A percentile compares a stretch with the other conserved stretches of the same genome.
Conservation (phyloP, 2,113 vertebrate species). For the Tenrec ecaudatus region DNA sequence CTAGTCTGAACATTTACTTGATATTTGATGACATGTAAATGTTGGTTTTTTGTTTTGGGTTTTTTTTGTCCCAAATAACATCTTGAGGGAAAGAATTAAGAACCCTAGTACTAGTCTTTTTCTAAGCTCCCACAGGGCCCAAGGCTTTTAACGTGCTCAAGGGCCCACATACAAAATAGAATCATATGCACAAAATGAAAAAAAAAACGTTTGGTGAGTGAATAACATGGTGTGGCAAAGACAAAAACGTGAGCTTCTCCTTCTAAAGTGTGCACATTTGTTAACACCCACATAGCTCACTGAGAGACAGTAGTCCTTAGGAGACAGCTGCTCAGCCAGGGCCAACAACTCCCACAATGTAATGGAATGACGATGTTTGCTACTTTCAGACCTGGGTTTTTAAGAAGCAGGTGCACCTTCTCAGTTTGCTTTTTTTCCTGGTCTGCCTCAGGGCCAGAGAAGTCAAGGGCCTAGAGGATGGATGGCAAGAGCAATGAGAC, state of each 20-base stretch:
- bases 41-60: neutral
- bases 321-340: neutral
- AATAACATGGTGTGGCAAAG: neutral
- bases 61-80: neutral
- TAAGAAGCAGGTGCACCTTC: constrained; percentile 6
- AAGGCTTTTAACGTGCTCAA: too few relatives aligned
- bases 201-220: neutral
- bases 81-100: neutral
- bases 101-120: neutral
- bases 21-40: neutral
- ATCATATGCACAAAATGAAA: too few relatives aligned
- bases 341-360: neutral
- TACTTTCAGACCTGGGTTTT: neutral
- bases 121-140: neutral
- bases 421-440: neutral
- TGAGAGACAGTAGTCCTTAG: neutral
- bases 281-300: neutral
- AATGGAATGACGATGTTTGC: neutral
- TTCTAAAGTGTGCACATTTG: neutral
- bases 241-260: neutral
- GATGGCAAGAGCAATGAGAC: neutral
- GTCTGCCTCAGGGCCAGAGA: neutral
- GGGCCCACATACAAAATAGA: too few relatives aligned
- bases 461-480: neutral
- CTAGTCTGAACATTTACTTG: neutral